These are phyloP conservation scores for Epinotia demarniana DNA, from an alignment of 2,888 invertebrate species.

Conservation along the genomic window DNA sequence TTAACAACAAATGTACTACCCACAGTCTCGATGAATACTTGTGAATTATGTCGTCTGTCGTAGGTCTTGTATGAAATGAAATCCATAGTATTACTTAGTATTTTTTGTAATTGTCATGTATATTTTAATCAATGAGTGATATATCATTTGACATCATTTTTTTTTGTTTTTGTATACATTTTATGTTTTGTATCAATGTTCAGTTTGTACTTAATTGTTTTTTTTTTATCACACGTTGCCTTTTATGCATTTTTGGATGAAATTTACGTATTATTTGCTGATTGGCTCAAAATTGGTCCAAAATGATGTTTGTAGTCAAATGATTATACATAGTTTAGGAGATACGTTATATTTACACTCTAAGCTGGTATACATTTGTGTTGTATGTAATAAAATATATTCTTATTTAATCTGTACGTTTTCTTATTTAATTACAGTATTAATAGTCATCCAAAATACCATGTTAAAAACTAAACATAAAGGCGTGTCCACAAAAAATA, in stretches of 20 bases:
- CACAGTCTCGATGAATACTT: conserved; percentile 1
- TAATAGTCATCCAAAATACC: conserved; percentile 38
- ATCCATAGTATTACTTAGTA: conserved; percentile 43
- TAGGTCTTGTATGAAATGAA: conserved; percentile 34
- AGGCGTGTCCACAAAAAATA: too few species aligned
- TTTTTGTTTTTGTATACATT: conserved; percentile 36
- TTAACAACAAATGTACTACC: conserved; percentile 14
- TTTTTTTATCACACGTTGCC: conserved; percentile 50
- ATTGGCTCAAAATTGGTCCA: conserved; percentile 52
- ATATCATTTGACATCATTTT: conserved; percentile 39
- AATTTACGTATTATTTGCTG: conserved; percentile 45
- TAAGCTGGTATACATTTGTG: conserved; percentile 72
- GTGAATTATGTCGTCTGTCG: conserved; percentile 12
- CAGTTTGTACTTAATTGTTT: conserved; percentile 48
- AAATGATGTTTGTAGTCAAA: conserved; percentile 52
- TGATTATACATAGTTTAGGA: conserved; percentile 56
- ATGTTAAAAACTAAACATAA: not conserved
- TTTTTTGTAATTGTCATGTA: conserved; percentile 32
- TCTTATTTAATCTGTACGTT: conserved; percentile 65
- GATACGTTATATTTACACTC: conserved; percentile 67
- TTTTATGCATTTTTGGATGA: conserved; percentile 44
- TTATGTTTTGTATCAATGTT: conserved; percentile 47
- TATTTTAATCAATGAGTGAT: conserved; percentile 40
- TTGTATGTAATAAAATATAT: conserved; percentile 79
- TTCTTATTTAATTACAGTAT: conserved; percentile 50